Conservation (phyloP, 2,888 invertebrate genomes). For the Lasioglossum leucozonium region DNA sequence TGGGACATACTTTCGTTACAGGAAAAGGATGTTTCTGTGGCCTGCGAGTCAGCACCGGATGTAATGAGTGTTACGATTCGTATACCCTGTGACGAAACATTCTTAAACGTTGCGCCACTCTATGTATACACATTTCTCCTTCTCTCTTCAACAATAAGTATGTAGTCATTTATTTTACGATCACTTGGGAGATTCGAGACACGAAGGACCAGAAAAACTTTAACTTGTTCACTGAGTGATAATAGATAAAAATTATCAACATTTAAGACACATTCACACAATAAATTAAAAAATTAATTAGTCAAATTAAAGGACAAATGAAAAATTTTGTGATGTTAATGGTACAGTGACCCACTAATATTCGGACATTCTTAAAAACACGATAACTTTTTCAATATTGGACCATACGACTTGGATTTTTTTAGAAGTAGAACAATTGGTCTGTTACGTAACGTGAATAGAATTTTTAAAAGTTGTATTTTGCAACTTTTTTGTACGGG, state of each 20-base stretch:
- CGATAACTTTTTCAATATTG: too few relatives aligned
- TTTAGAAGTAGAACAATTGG: too few relatives aligned
- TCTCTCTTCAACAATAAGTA: background rate
- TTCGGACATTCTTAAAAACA: too few relatives aligned
- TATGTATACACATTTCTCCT: background rate
- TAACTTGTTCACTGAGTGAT: background rate
- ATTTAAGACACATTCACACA: too few relatives aligned
- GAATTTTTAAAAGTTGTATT: too few relatives aligned
- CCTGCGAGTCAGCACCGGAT: background rate
- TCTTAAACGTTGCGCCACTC: background rate
- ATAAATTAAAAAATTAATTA: too few relatives aligned
- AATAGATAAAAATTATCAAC: too few relatives aligned
- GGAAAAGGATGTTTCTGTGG: constrained; percentile 30
- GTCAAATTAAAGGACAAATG: background rate
- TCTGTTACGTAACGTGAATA: too few relatives aligned
- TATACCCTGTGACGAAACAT: constrained; percentile 7
- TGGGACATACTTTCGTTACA: constrained; percentile 48
- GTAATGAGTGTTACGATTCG: constrained; percentile 1
- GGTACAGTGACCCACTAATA: too few relatives aligned
- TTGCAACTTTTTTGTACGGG: too few relatives aligned
- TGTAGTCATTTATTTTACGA: background rate
- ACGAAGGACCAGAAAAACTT: background rate
- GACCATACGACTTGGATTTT: too few relatives aligned
- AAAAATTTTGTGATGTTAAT: too few relatives aligned
- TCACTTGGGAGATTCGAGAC: background rate